These are phyloP conservation scores for Passer montanus DNA, from an alignment of 2,113 vertebrate genomes.

Conservation along the genomic window DNA sequence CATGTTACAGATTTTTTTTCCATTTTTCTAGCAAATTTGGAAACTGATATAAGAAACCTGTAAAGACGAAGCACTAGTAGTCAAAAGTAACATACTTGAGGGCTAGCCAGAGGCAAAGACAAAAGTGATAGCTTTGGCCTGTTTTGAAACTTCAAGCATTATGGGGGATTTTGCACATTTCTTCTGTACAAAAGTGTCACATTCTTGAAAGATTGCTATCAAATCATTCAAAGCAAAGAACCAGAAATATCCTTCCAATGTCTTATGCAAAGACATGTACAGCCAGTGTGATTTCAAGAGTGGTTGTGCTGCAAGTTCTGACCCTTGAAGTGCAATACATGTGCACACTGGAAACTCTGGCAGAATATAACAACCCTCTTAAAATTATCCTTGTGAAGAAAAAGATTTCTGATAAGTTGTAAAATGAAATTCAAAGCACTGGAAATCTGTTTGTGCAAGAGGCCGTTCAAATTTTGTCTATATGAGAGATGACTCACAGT, in stretches of 20 bases:
- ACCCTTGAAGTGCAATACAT: background rate
- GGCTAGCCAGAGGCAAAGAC: constrained; percentile 41
- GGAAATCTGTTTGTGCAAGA: background rate
- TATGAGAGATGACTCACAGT: background rate
- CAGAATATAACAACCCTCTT: background rate
- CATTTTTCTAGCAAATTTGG: background rate
- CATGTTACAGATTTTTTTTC: background rate
- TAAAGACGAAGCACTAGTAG: constrained; percentile 18
- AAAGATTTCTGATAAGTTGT: background rate
- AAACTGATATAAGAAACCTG: background rate
- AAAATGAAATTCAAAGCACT: background rate
- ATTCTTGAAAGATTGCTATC: background rate
- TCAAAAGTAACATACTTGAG: constrained; percentile 31
- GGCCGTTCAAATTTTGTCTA: background rate
- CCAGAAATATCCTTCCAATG: background rate
- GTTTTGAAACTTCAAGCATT: constrained; percentile 25
- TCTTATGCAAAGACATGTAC: background rate
- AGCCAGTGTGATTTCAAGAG: background rate
- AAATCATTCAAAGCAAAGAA: background rate
- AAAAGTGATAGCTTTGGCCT: constrained; percentile 25
- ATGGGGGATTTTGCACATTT: background rate
- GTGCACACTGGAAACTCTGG: background rate
- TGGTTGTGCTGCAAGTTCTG: background rate
- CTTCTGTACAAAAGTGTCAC: constrained; percentile 10
- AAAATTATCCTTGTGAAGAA: background rate